Evolutionary conservation across 2,113 vertebrate species (phyloP).

Genomic region (Thamnophis sirtalis): DNA sequence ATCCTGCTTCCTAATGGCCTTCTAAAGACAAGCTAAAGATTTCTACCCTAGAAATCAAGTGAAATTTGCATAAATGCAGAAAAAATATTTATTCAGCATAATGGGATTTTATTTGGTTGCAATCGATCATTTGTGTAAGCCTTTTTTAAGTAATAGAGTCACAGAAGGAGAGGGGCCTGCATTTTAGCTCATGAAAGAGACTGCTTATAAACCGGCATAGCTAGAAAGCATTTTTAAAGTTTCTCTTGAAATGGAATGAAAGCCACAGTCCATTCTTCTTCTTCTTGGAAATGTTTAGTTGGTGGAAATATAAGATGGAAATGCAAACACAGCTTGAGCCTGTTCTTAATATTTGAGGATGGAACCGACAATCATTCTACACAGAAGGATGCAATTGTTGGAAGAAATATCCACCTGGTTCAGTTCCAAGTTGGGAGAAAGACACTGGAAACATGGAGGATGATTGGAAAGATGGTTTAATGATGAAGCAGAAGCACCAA

Average conservation of each 20-base stretch:
- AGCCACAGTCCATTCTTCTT: background rate
- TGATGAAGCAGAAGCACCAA: too few species aligned
- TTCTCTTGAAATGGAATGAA: background rate
- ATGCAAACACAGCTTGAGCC: background rate
- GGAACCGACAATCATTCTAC: background rate
- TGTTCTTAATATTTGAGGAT: background rate
- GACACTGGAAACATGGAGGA: too few species aligned
- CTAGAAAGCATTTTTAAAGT: background rate
- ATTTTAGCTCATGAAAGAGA: background rate
- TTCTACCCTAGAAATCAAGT: background rate
- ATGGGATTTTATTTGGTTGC: slow-evolving; percentile 42
- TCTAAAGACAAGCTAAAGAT: background rate
- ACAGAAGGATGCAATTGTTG: background rate
- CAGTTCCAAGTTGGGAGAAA: too few species aligned
- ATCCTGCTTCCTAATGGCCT: slow-evolving; percentile 4
- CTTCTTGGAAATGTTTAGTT: background rate
- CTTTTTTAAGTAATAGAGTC: slow-evolving; percentile 47
- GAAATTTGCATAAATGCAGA: slow-evolving; percentile 22
- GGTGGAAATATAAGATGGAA: background rate
- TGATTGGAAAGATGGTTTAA: too few species aligned
- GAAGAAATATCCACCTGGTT: too few species aligned
- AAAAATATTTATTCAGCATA: slow-evolving; percentile 41
- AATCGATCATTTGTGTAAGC: slow-evolving; percentile 41
- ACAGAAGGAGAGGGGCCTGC: slow-evolving; percentile 20
- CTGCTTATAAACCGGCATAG: background rate